Conservation (phyloP, 1,140 invertebrate genomes). For the Coboldia fuscipes region DNA sequence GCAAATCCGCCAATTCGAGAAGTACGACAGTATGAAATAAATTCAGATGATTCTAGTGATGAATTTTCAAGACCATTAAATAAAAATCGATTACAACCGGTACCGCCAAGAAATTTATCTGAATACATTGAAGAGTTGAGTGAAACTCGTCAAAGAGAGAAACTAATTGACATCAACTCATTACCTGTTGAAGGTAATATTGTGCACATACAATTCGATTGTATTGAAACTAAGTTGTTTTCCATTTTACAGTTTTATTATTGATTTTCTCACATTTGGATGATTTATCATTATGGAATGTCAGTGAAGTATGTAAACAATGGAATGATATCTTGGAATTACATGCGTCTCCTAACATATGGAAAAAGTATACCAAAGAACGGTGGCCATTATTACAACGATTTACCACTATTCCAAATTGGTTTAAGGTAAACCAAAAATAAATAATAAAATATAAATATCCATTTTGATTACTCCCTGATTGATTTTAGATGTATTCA, state of each 20-base stretch:
- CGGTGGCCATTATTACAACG: slow-evolving; percentile 69
- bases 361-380: slow-evolving; percentile 47
- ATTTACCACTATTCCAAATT: slow-evolving; percentile 43
- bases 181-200: slow-evolving; percentile 9
- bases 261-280: slow-evolving; percentile 77
- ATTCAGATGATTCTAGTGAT: too few relatives aligned
- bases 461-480: not conserved
- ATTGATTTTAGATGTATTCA: slow-evolving; percentile 27
- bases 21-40: slow-evolving; percentile 1
- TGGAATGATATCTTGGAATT: slow-evolving; percentile 61
- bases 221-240: not conserved
- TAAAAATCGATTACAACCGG: slow-evolving; percentile 7
- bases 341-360: slow-evolving; percentile 49
- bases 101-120: slow-evolving; percentile 8
- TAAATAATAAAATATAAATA: not conserved
- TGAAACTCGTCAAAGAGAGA: slow-evolving; percentile 3
- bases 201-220: not conserved
- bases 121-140: slow-evolving; percentile 11
- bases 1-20: not conserved
- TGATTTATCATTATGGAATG: slow-evolving; percentile 73
- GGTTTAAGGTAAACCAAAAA: slow-evolving; percentile 35
- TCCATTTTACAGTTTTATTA: slow-evolving; percentile 40
- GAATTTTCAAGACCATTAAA: slow-evolving; percentile 3
- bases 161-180: slow-evolving; percentile 4
- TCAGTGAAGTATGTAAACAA: slow-evolving; percentile 62